A percentile compares a stretch with the other conserved stretches of the same genome.
Conservation (phyloP, 2,888 invertebrate species). For the Catocala fraxini region DNA sequence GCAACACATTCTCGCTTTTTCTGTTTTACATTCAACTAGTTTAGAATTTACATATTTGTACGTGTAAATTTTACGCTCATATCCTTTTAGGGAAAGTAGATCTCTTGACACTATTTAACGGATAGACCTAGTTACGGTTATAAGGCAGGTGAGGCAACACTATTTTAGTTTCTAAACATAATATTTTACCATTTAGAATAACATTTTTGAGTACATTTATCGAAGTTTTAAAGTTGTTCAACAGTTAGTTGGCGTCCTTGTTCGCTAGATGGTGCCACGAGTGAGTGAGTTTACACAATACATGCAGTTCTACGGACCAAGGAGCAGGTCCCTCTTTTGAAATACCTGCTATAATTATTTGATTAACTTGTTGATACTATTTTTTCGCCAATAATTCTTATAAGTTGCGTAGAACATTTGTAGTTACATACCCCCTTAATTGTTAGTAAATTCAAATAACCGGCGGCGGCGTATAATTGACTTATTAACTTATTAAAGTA, state of each 20-base stretch:
- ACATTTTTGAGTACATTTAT: background rate
- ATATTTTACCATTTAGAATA: background rate
- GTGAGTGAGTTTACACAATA: background rate
- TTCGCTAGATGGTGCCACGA: constrained; percentile 34
- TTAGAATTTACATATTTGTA: constrained; percentile 20
- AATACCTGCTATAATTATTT: too few species aligned
- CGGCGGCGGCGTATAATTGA: too few species aligned
- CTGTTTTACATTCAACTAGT: constrained; percentile 13
- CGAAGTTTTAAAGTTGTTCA: too few species aligned
- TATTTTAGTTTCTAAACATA: background rate
- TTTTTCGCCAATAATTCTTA: too few species aligned
- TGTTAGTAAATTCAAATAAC: too few species aligned
- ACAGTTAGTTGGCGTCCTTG: background rate
- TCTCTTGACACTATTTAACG: constrained; percentile 5
- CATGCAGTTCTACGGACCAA: too few species aligned
- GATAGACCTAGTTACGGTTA: constrained; percentile 9
- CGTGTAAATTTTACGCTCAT: constrained; percentile 15
- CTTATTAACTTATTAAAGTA: too few species aligned
- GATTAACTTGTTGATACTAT: too few species aligned
- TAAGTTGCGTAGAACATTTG: too few species aligned
- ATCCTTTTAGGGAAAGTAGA: constrained; percentile 16
- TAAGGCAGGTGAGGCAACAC: background rate
- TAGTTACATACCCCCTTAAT: too few species aligned
- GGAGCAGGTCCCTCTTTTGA: too few species aligned
- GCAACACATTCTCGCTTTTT: constrained; percentile 6